Evolutionary conservation across 2,113 vertebrate species (phyloP).

Genomic region (Oreotrochilus melanogaster): DNA sequence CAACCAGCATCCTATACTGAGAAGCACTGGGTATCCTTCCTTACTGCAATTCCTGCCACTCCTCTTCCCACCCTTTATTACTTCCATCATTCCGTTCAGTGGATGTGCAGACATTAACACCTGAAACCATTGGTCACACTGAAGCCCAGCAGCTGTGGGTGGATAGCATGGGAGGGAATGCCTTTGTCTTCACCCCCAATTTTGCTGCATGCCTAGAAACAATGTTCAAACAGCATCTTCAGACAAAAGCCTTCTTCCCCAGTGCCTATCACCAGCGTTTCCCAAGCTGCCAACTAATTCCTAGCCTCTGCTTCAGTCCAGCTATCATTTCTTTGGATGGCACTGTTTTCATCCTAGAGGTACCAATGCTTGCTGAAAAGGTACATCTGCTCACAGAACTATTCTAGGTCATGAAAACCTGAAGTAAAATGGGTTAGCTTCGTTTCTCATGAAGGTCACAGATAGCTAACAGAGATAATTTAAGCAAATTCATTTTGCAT

Average conservation of each 20-base stretch:
- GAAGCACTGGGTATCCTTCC: not conserved
- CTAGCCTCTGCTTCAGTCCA: not conserved
- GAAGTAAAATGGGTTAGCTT: not conserved
- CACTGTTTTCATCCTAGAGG: not conserved
- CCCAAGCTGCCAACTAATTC: too few relatives aligned
- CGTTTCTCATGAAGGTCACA: not conserved
- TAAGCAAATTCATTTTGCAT: not conserved
- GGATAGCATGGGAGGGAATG: not conserved
- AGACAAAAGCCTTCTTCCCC: too few relatives aligned
- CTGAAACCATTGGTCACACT: not conserved
- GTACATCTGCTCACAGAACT: not conserved
- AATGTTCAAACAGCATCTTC: not conserved
- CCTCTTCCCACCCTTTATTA: not conserved
- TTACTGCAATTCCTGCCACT: not conserved
- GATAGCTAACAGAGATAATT: not conserved
- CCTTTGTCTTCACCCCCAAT: not conserved
- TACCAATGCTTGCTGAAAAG: not conserved
- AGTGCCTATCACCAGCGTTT: too few relatives aligned
- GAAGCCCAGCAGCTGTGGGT: not conserved
- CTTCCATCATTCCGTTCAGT: not conserved
- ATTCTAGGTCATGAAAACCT: not conserved
- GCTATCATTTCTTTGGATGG: fast-evolving
- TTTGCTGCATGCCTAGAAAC: too few relatives aligned
- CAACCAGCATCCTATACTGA: not conserved
- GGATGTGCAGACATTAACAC: not conserved